Conservation (phyloP, 1,140 invertebrate genomes). For the Muscidifurax raptorellus region DNA sequence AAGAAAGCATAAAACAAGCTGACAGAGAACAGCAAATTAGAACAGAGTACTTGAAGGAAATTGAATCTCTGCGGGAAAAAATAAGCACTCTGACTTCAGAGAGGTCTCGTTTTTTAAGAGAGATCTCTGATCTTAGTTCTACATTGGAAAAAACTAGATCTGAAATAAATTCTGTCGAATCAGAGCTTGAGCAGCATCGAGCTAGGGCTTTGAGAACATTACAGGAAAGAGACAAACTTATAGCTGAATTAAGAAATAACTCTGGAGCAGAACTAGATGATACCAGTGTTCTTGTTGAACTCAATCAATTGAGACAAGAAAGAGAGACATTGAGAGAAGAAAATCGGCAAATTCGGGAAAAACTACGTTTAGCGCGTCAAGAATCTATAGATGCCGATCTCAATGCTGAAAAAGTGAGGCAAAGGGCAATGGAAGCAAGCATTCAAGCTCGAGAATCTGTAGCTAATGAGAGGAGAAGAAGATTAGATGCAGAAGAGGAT, state of each 20-base stretch:
- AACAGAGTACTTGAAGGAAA: slow-evolving; percentile 68
- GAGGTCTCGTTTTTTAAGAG: slow-evolving; percentile 61
- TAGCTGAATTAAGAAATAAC: slow-evolving; percentile 79
- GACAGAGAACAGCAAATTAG: slow-evolving; percentile 36
- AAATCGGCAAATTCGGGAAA: slow-evolving; percentile 76
- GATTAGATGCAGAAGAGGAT: slow-evolving; percentile 79
- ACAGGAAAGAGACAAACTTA: slow-evolving; percentile 86
- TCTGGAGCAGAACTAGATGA: slow-evolving; percentile 66
- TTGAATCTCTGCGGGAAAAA: slow-evolving; percentile 65
- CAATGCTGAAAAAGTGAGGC: slow-evolving; percentile 72
- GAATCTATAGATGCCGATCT: slow-evolving; percentile 76
- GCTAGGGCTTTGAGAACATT: slow-evolving; percentile 84
- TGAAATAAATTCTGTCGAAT: slow-evolving; percentile 77
- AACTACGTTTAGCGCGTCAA: slow-evolving; percentile 75
- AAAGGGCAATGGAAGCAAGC: slow-evolving; percentile 65
- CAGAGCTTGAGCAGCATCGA: slow-evolving; percentile 83
- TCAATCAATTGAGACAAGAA: slow-evolving; percentile 78
- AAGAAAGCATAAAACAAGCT: slow-evolving; percentile 14
- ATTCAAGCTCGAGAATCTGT: slow-evolving; percentile 77
- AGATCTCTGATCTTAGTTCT: slow-evolving; percentile 71
- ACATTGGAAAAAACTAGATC: slow-evolving; percentile 77
- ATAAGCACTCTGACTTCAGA: slow-evolving; percentile 66
- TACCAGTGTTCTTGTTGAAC: slow-evolving; percentile 68
- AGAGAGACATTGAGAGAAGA: slow-evolving; percentile 79
- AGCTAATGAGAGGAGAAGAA: slow-evolving; percentile 75